A percentile compares a stretch with the other conserved stretches of the same genome.
Evolutionary conservation across 23 tunicate genomes (phyloP).

Genomic region (Styela clava): DNA sequence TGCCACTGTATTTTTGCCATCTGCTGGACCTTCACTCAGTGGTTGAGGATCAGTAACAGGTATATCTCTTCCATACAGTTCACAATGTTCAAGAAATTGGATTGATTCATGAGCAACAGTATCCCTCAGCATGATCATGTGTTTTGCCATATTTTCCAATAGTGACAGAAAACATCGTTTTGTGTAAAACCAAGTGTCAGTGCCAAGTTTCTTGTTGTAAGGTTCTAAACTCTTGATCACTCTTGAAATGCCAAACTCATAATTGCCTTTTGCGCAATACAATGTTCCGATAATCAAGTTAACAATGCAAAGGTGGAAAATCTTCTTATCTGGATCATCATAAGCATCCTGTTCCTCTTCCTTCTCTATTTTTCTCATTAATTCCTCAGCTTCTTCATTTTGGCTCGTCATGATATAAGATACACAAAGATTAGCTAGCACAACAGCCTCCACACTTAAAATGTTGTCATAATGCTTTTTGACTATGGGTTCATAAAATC

Average conservation of each 20-base stretch:
- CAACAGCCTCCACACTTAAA: conserved; percentile 96
- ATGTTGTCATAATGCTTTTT: conserved; percentile 91
- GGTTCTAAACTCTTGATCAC: conserved; percentile 98
- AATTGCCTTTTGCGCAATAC: conserved; percentile 92
- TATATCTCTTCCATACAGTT: conserved; percentile 75
- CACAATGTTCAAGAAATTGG: conserved; percentile 89
- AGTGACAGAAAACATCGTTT: conserved; percentile 86
- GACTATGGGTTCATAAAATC: conserved; percentile 97
- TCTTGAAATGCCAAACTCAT: conserved; percentile 87
- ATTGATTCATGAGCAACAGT: conserved; percentile 67
- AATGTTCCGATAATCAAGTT: conserved; percentile 95
- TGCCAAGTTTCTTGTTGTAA: conserved; percentile 93
- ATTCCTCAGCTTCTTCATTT: conserved; percentile 98
- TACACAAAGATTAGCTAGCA: conserved; percentile 95
- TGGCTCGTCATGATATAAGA: conserved; percentile 99
- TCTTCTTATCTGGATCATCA: conserved; percentile 92
- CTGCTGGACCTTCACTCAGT: conserved; percentile 54
- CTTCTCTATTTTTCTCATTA: conserved; percentile 98
- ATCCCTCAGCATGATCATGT: conserved; percentile 85
- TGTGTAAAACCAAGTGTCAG: conserved; percentile 98
- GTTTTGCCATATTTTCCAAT: conserved; percentile 85
- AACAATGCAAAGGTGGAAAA: conserved; percentile 94
- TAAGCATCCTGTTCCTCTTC: conserved; percentile 97
- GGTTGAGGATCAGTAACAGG: conserved; percentile 53
- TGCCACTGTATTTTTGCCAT: conserved; percentile 90